Evolutionary conservation across 2,113 vertebrate species (phyloP).

Genomic region (Fulica atra): DNA sequence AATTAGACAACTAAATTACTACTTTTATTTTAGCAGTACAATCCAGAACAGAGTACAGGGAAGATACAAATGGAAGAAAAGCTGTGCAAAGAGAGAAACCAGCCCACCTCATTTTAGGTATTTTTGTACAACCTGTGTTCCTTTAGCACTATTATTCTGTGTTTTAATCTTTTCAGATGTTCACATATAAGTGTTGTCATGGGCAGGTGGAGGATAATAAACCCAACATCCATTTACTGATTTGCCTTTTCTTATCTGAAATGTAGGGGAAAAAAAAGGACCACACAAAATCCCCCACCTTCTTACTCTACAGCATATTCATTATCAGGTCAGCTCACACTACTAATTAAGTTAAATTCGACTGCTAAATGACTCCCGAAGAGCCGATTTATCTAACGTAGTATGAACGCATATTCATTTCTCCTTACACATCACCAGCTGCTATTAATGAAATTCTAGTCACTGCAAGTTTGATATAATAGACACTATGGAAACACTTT

Average conservation of each 20-base stretch:
- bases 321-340: slow-evolving; percentile 27
- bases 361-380: slow-evolving; percentile 21
- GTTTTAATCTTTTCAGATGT: not conserved
- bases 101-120: not conserved
- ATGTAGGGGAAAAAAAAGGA: not conserved
- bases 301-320: not conserved
- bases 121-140: not conserved
- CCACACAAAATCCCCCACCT: not conserved
- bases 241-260: not conserved
- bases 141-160: not conserved
- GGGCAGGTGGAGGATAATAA: not conserved
- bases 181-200: not conserved
- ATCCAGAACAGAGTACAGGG: not conserved
- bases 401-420: not conserved
- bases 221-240: not conserved
- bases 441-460: slow-evolving; percentile 48
- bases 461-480: not conserved
- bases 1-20: not conserved
- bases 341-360: slow-evolving; percentile 34
- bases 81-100: not conserved
- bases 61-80: not conserved
- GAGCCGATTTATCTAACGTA: slow-evolving; percentile 23
- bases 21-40: not conserved
- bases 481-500: not conserved
- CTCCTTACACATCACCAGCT: not conserved